These are phyloP conservation scores for Cichladusa arquata DNA, from an alignment of 2,113 vertebrate genomes.

Conservation along the genomic window DNA sequence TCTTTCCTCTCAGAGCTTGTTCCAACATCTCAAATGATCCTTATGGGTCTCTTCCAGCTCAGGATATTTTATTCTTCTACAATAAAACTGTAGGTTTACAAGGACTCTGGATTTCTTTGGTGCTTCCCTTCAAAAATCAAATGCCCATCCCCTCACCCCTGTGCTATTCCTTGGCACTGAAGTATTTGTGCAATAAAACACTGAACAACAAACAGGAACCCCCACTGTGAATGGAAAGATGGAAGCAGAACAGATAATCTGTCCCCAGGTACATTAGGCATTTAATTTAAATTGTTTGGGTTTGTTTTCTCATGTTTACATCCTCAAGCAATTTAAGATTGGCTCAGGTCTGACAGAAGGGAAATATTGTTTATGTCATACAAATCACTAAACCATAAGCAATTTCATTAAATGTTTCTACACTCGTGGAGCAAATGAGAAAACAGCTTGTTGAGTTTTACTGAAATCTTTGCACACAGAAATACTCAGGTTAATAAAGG, in stretches of 20 bases:
- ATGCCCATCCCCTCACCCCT: background rate
- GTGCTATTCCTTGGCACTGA: background rate
- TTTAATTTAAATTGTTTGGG: background rate
- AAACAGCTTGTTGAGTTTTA: slow-evolving; percentile 8
- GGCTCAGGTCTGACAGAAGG: slow-evolving; percentile 38
- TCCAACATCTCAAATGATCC: background rate
- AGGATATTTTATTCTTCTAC: background rate
- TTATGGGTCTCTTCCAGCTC: background rate
- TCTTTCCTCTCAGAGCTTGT: background rate
- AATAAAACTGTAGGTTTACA: background rate
- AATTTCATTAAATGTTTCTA: slow-evolving; percentile 41
- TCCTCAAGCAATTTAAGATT: slow-evolving; percentile 30
- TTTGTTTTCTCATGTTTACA: slow-evolving; percentile 24
- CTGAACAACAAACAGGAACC: background rate
- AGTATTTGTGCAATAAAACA: slow-evolving; percentile 21
- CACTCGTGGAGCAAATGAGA: background rate
- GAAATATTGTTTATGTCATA: slow-evolving; percentile 2
- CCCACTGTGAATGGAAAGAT: slow-evolving; percentile 10
- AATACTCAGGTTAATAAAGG: background rate
- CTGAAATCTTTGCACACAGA: background rate
- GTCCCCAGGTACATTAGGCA: slow-evolving; percentile 35
- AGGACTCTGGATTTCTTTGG: background rate
- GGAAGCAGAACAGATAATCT: slow-evolving; percentile 9
- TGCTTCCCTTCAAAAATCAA: background rate
- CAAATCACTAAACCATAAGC: slow-evolving; percentile 54